Base-by-base conservation (phyloP, 2,888 invertebrate species). In the Drepana falcataria region DNA sequence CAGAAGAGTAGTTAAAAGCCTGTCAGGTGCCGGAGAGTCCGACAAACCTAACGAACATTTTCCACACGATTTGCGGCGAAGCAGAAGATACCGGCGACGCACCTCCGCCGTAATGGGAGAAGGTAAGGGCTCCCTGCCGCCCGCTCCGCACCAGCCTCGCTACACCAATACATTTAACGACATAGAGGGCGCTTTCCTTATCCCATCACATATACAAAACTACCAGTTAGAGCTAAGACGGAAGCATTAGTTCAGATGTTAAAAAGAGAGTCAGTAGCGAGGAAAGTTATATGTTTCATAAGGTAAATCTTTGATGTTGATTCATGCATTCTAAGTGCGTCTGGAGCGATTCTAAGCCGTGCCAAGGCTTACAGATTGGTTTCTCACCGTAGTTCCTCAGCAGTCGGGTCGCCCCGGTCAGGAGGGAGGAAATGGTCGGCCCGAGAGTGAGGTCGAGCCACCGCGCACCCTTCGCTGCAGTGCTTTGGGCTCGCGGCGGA, bases 161-260 rank as follows among this genome's bases (percentile, higher is more conserved):
- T 77, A 83, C 69, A 78, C 73, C 78, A 82, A 79, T 83, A 87
- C 75, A 79, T 65, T 76, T 71, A 80, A 80, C 74, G 77, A 85
- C 79, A 83, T 79, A 83, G 93, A 93, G 94, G 94, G 94, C 94
- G 93, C 93, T 93, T 94, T 94, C 94, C 94, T 94, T 94, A 94
- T 94, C 94, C 94, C 94, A 94, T 93, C 92, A 93, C 93, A 88
- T 85, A 72, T 73, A 82, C 77, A 71, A 73, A 21, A 79, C 81
- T 83, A 80, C 70, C 69, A 68, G 85, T 89, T 84, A 86, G 81
- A 82, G 87, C 86, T 82, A 74, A 85, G 82, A 80, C 71, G 75
- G 69, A 91, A 91, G 91, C 91, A 76, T 90, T 91, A 89, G 80
- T 75, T 73, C 9, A 67, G 68, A 65, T 67, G 82, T 91, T 90